Percentiles rank a stretch among this genome's conserved stretches.
Evolutionary conservation across 2,888 invertebrate genomes (phyloP).

Genomic region (Drosophila melanocephala): DNA sequence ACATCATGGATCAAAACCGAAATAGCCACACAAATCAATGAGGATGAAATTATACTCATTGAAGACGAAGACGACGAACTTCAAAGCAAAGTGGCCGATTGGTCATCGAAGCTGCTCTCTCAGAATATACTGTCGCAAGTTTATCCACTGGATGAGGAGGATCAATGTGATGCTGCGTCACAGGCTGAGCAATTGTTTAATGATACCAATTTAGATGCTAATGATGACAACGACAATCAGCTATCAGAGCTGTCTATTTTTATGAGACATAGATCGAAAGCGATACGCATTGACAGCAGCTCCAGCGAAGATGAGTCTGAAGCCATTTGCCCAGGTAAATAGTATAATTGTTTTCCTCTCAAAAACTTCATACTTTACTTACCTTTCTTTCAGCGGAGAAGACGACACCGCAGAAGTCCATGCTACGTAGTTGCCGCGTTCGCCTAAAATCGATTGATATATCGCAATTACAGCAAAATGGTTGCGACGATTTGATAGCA

Average conservation of each 20-base stretch:
- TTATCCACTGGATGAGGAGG: slow-evolving; percentile 60
- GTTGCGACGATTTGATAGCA: not conserved
- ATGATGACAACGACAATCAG: not conserved
- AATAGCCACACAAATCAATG: slow-evolving; percentile 31
- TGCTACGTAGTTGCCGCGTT: slow-evolving; percentile 9
- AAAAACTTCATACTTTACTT: not conserved
- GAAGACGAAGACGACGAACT: slow-evolving; percentile 79
- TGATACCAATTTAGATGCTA: not conserved
- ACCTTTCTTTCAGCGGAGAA: slow-evolving; percentile 2
- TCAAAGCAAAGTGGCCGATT: slow-evolving; percentile 71
- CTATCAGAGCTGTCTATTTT: not conserved
- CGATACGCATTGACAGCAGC: slow-evolving; percentile 47
- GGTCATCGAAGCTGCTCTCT: slow-evolving; percentile 78
- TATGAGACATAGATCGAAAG: not conserved
- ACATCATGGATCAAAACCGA: slow-evolving; percentile 17
- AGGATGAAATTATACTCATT: slow-evolving; percentile 56
- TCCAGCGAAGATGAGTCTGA: slow-evolving; percentile 27
- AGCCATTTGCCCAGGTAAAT: slow-evolving; percentile 9
- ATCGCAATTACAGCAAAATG: not conserved
- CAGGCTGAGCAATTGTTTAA: slow-evolving; percentile 15
- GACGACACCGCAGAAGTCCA: not conserved
- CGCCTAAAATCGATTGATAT: slow-evolving; percentile 16
- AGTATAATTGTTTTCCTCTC: not conserved
- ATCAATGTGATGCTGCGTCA: slow-evolving; percentile 1
- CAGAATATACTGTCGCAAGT: slow-evolving; percentile 77